Evolutionary conservation across 2,888 invertebrate genomes (phyloP).

Genomic region (Polydrusus cervinus): DNA sequence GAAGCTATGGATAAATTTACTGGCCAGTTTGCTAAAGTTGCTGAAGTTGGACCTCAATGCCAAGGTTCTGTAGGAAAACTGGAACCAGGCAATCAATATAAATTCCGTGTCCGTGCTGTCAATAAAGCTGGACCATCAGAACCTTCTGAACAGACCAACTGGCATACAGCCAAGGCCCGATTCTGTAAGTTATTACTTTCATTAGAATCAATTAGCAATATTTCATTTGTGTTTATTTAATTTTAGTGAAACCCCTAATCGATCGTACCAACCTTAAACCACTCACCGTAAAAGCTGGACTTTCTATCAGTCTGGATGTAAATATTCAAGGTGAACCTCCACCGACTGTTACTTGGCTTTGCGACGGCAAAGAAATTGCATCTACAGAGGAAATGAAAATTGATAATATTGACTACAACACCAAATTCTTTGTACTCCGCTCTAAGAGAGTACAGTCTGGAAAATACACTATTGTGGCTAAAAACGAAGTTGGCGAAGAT

Average conservation of each 20-base stretch:
- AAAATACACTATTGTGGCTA: conserved; percentile 90
- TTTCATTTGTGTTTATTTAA: conserved; percentile 11
- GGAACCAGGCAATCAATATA: conserved; percentile 96
- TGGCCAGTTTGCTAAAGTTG: conserved; percentile 88
- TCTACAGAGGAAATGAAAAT: conserved; percentile 80
- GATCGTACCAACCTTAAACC: conserved; percentile 91
- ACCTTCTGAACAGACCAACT: conserved; percentile 92
- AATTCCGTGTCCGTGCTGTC: conserved; percentile 93
- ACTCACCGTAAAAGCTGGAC: conserved; percentile 90
- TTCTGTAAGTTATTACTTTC: conserved; percentile 80
- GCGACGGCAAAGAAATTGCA: conserved; percentile 80
- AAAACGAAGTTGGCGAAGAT: conserved; percentile 95
- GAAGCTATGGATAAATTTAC: conserved; percentile 94
- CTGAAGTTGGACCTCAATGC: conserved; percentile 88
- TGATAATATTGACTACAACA: conserved; percentile 91
- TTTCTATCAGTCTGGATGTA: conserved; percentile 89
- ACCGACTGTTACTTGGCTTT: conserved; percentile 92
- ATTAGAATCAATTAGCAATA: conserved; percentile 15
- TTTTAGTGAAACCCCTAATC: conserved; percentile 93
- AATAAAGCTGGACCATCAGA: conserved; percentile 97
- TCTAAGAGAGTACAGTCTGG: conserved; percentile 88
- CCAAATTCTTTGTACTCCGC: conserved; percentile 90
- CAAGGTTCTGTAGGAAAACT: conserved; percentile 91
- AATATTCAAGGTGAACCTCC: conserved; percentile 95
- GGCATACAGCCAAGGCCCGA: conserved; percentile 91